Evolutionary conservation across 2,888 invertebrate species (phyloP).

Genomic region (Nomada ferruginata): DNA sequence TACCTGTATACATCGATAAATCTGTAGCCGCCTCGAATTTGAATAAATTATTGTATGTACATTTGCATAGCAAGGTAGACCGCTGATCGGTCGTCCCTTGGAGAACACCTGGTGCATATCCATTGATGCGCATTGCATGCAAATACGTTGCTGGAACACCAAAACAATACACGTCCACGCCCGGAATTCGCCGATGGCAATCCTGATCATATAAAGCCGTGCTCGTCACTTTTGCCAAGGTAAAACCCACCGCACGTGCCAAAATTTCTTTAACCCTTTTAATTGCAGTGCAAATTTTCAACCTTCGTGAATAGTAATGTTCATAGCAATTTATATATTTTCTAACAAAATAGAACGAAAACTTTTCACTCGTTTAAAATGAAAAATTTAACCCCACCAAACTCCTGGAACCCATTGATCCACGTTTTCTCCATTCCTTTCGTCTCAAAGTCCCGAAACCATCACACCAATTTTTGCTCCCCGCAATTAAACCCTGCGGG

Average conservation of each 20-base stretch:
- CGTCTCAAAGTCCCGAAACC: not conserved
- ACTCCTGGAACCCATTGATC: no score
- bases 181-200: constrained; percentile 53
- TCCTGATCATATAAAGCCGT: constrained; percentile 36
- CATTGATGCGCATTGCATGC: constrained; percentile 66
- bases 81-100: constrained; percentile 68
- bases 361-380: no score
- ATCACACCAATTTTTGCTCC: not conserved
- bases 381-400: no score
- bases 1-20: constrained; percentile 60
- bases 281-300: not conserved
- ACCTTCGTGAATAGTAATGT: not conserved
- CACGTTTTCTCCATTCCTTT: no score
- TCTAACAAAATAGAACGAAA: no score
- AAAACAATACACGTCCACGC: constrained; percentile 72
- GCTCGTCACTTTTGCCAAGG: constrained; percentile 21
- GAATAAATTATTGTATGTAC: constrained; percentile 74
- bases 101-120: constrained; percentile 74
- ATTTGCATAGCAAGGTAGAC: constrained; percentile 77
- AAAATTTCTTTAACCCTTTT: not conserved
- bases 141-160: constrained; percentile 66
- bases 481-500: not conserved
- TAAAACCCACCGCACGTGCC: not conserved
- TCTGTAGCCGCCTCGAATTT: constrained; percentile 72
- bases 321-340: not conserved